These are phyloP conservation scores for Dicaeum eximium DNA, from an alignment of 2,113 vertebrate species.

Conservation along the genomic window DNA sequence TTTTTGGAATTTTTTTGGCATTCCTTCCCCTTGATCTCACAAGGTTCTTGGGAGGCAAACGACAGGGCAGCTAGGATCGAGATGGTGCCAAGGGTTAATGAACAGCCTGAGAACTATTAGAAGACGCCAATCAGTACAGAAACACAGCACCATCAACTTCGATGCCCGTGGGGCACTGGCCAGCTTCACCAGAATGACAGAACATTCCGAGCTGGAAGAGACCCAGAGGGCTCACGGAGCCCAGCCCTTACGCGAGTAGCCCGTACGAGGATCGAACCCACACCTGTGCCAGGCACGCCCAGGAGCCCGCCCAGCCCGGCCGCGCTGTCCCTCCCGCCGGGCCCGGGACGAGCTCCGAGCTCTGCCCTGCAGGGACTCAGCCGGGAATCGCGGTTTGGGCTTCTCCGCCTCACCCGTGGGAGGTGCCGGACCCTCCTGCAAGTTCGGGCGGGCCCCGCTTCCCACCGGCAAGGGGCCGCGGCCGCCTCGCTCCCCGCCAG, in stretches of 20 bases:
- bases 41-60: not conserved
- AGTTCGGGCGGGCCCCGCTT: no score
- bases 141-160: not conserved
- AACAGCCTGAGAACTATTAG: not conserved
- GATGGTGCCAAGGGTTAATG: not conserved
- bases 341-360: not conserved
- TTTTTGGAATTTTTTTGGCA: no score
- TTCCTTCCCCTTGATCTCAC: not conserved
- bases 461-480: not conserved
- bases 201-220: fast-evolving
- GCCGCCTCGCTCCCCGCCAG: not conserved
- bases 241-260: not conserved
- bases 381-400: fast-evolving
- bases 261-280: not conserved
- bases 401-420: fast-evolving
- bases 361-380: not conserved
- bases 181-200: not conserved
- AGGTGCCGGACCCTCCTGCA: not conserved
- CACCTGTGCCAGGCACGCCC: not conserved
- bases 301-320: fast-evolving
- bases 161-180: no score
- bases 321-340: not conserved
- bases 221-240: no score
- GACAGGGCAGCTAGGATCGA: not conserved
- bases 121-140: not conserved